Evolutionary conservation across 2,113 vertebrate species (phyloP).

Genomic region (Corythornis cristatus): DNA sequence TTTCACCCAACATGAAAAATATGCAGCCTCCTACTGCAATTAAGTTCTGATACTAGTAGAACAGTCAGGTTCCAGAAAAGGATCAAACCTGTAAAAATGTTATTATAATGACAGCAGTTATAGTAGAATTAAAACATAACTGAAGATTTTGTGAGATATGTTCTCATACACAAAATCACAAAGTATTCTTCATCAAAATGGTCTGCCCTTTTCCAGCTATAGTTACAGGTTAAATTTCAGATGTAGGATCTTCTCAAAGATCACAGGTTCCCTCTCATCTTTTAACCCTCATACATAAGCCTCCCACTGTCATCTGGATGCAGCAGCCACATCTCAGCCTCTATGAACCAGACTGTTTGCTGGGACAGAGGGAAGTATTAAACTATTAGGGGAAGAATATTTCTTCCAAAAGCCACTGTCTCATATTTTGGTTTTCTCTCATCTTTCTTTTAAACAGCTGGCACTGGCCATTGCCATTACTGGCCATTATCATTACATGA

Average conservation of each 20-base stretch:
- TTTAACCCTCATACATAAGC: background rate
- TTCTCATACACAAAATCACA: background rate
- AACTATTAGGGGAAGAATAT: background rate
- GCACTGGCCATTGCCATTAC: background rate
- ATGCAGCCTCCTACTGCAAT: background rate
- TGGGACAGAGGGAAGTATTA: background rate
- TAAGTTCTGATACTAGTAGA: background rate
- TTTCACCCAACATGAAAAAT: background rate
- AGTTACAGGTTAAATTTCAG: background rate
- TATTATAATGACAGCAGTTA: background rate
- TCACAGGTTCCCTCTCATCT: background rate
- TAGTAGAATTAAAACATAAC: background rate
- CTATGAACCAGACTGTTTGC: background rate
- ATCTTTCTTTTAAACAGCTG: background rate
- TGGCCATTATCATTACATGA: background rate
- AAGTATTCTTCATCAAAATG: background rate
- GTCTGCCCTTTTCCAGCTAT: background rate
- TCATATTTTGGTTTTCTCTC: background rate
- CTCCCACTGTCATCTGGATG: background rate
- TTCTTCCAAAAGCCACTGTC: background rate
- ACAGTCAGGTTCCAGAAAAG: background rate
- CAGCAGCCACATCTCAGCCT: background rate
- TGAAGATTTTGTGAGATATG: background rate
- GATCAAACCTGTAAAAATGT: background rate
- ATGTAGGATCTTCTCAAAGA: background rate